phyloP scores from a whole-genome alignment of 23 tunicate genomes.

The Clavelina lepadiformis region DNA sequence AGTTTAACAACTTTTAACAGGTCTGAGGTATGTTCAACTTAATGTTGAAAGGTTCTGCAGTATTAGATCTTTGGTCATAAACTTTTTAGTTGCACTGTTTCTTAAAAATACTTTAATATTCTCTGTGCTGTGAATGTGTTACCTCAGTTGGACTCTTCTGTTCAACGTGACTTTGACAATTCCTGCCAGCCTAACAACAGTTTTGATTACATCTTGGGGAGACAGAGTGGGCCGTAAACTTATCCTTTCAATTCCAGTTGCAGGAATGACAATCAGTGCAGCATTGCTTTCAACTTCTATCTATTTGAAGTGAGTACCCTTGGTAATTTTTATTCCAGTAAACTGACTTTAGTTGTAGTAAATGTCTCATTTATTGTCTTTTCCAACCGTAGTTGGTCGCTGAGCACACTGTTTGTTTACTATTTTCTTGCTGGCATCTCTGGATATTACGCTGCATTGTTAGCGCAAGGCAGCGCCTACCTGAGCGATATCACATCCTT shows the following conservation, averaged over 20 bases:
- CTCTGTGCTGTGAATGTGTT: too few species aligned
- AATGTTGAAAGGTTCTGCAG: too few species aligned
- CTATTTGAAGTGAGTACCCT: conserved; percentile 21
- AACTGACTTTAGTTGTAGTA: too few species aligned
- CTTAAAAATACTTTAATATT: too few species aligned
- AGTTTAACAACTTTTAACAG: too few species aligned
- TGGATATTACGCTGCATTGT: conserved; percentile 74
- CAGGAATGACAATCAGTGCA: conserved; percentile 28
- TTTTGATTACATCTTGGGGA: conserved; percentile 50
- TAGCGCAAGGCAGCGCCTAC: conserved; percentile 79
- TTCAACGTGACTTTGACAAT: conserved; percentile 37
- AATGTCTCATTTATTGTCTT: background rate
- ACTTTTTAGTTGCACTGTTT: too few species aligned
- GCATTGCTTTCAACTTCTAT: conserved; percentile 25
- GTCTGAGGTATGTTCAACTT: too few species aligned
- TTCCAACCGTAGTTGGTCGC: conserved; percentile 35
- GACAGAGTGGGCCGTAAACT: conserved; percentile 54
- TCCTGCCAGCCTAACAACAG: conserved; percentile 53
- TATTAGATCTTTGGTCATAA: too few species aligned
- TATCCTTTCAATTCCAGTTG: conserved; percentile 30
- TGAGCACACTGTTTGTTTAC: conserved; percentile 38
- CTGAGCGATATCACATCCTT: conserved; percentile 60
- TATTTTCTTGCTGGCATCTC: conserved; percentile 53
- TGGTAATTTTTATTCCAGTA: background rate
- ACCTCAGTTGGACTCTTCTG: conserved; percentile 40